Base-by-base conservation (phyloP, 2,888 invertebrate genomes). In the Stictocephala bisonia region DNA sequence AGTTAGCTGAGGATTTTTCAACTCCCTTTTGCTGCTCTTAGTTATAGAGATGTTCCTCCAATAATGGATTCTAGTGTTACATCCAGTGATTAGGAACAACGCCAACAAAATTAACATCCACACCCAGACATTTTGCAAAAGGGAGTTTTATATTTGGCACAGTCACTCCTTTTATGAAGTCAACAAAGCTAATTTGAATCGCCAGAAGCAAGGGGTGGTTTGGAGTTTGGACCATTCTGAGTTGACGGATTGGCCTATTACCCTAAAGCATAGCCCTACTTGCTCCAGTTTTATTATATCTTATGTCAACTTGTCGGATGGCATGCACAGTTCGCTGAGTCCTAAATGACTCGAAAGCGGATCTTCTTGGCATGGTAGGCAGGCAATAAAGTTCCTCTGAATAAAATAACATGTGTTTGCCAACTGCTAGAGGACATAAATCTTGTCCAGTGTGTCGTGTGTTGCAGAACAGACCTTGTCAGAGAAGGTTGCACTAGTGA, bases 371-470 rank as follows among this genome's bases (percentile, higher is more conserved):
- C 60, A 60, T 60, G 40, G n/a, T n/a, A 60, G 40, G 20, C 60
- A 20, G 60, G 35, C 60, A 18, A 60, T 60, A 60, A 60, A 60
- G 18, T 31, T 40, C 40, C 60, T 60, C 60, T 35, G 60, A 60
- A 60, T 60, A 60, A 60, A 60, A 60, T 60, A 60, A 60, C 60
- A 60, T 60, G 60, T 60, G 60, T 35, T 60, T 60, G 35, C 35
- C 35, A 40, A 56, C 29, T 27, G 40, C 60, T 60, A n/a, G n/a
- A n/a, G n/a, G n/a, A n/a, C n/a, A n/a, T n/a, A n/a, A n/a, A n/a
- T n/a, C n/a, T n/a, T n/a, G n/a, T n/a, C n/a, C n/a, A n/a, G n/a
- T n/a, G n/a, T n/a, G n/a, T n/a, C n/a, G n/a, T n/a, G n/a, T n/a
- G n/a, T n/a, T n/a, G n/a, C n/a, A n/a, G n/a, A n/a, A n/a, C n/a